Evolutionary conservation across 2,888 invertebrate species (phyloP).

Genomic region (Ramazzottius varieornatus): DNA sequence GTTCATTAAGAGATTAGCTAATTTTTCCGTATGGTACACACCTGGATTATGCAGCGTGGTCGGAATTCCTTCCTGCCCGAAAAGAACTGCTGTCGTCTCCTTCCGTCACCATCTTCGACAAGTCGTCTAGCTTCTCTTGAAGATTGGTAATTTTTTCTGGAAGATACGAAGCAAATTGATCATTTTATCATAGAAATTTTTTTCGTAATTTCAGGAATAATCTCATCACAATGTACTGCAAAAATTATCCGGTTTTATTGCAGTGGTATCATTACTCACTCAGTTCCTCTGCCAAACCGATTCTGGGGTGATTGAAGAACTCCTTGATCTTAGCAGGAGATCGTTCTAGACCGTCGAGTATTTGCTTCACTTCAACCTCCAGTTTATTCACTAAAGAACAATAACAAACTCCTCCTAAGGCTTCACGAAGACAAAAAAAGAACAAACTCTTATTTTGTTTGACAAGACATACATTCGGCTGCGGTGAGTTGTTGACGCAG

Average conservation of each 20-base stretch:
- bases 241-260: no score
- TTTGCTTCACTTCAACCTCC: neutral
- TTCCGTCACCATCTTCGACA: neutral
- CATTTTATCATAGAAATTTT: no score
- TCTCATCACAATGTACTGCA: no score
- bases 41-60: neutral
- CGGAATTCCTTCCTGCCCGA: neutral
- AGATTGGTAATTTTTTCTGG: neutral
- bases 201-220: no score
- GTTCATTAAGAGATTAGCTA: neutral
- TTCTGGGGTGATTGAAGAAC: neutral
- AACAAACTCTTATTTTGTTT: no score
- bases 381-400: neutral
- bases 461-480: neutral
- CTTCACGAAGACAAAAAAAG: no score
- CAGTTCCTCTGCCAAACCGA: neutral
- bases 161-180: no score
- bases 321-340: neutral
- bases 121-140: slow-evolving; percentile 1
- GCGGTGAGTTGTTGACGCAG: neutral
- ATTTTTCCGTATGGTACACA: neutral
- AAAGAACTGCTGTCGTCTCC: neutral
- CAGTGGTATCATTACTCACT: no score
- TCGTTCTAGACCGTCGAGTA: slow-evolving; percentile 1
- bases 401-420: neutral